phyloP scores from a whole-genome alignment of 2,888 invertebrate species.

The Stomorhina lunata region DNA sequence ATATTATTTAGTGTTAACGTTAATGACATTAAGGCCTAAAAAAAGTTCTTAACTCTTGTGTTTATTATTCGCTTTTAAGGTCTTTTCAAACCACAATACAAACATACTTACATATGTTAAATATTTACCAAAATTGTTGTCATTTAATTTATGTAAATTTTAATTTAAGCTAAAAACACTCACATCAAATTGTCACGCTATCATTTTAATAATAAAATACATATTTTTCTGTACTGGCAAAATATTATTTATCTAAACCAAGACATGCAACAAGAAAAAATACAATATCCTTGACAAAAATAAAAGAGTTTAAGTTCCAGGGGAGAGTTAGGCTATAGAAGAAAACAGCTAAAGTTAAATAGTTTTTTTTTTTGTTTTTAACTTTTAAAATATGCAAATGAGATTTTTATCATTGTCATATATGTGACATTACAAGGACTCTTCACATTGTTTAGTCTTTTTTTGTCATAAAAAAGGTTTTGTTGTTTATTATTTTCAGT shows the following conservation, averaged over 20 bases:
- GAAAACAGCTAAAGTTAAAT: conserved; percentile 27
- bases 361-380: conserved; percentile 47
- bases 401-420: conserved; percentile 68
- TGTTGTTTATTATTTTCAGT: conserved; percentile 1
- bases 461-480: neutral
- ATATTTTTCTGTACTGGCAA: neutral
- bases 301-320: conserved; percentile 28
- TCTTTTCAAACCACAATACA: conserved; percentile 46
- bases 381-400: conserved; percentile 67
- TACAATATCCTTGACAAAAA: conserved; percentile 23
- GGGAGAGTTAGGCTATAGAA: conserved; percentile 5
- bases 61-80: too few relatives aligned
- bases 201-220: conserved; percentile 54
- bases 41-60: too few relatives aligned
- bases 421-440: conserved; percentile 62
- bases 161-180: conserved; percentile 30
- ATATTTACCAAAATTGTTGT: neutral
- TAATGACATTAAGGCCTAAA: too few relatives aligned
- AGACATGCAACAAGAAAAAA: conserved; percentile 23
- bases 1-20: too few relatives aligned
- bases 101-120: too few relatives aligned
- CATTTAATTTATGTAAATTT: conserved; percentile 54
- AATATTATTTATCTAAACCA: neutral
- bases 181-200: conserved; percentile 46
- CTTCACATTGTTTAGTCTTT: conserved; percentile 41